A percentile compares a stretch with the other conserved stretches of the same genome.
Conservation (phyloP, 2,888 invertebrate genomes). For the Agapetus fuscipes region DNA sequence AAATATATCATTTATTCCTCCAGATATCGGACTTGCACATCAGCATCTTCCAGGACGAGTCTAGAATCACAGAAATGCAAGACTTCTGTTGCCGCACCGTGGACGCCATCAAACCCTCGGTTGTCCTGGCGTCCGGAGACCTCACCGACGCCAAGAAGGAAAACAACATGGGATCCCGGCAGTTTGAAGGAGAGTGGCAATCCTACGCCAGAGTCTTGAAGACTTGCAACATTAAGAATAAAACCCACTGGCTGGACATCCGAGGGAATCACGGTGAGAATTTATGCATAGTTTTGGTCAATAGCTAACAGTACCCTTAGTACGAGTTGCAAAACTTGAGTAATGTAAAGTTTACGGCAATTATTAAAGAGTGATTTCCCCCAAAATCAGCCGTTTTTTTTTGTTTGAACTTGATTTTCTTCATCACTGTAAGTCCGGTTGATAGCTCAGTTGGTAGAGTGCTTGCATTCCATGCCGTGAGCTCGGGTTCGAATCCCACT, state of each 20-base stretch:
- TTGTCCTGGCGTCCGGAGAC: slow-evolving; percentile 81
- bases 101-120: slow-evolving; percentile 58
- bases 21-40: slow-evolving; percentile 87
- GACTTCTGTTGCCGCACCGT: slow-evolving; percentile 72
- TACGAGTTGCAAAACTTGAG: no score
- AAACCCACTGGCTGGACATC: slow-evolving; percentile 79
- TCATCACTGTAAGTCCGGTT: no score
- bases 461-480: no score
- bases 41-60: slow-evolving; percentile 69
- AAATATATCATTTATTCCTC: slow-evolving; percentile 23
- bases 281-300: no score
- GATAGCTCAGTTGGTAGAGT: no score
- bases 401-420: no score
- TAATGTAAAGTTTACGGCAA: no score
- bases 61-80: slow-evolving; percentile 64
- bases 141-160: slow-evolving; percentile 78
- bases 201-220: slow-evolving; percentile 62
- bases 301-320: no score
- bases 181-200: slow-evolving; percentile 75
- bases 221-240: slow-evolving; percentile 54
- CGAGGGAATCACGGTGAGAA: slow-evolving; percentile 81
- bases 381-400: no score
- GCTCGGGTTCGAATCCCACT: no score
- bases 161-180: slow-evolving; percentile 71
- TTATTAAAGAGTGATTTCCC: no score